phyloP scores from a whole-genome alignment of 2,113 vertebrate species.

The Corythaeola cristata region DNA sequence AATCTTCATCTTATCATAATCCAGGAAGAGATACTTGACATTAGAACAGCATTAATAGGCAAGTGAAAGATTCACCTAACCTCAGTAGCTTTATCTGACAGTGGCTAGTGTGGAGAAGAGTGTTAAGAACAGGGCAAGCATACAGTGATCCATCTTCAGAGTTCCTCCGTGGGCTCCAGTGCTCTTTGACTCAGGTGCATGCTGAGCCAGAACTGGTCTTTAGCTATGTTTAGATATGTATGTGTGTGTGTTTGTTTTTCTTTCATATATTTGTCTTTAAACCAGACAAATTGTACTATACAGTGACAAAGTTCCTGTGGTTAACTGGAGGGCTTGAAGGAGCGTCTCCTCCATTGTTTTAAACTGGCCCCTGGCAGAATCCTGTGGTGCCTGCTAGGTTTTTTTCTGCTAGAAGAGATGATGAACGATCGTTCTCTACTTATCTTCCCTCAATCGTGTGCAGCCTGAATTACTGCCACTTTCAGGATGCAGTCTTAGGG shows the following conservation, averaged over 20 bases:
- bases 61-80: background rate
- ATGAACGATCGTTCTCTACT: background rate
- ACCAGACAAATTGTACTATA: background rate
- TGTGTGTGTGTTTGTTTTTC: fast-evolving
- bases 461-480: background rate
- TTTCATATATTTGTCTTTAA: background rate
- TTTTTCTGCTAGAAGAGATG: background rate
- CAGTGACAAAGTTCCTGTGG: background rate
- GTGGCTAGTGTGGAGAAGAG: background rate
- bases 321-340: background rate
- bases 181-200: background rate
- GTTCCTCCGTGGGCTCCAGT: background rate
- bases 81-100: background rate
- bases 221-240: background rate
- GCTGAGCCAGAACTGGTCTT: background rate
- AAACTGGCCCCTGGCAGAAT: background rate
- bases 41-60: background rate
- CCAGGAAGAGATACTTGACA: background rate
- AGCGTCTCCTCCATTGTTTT: background rate
- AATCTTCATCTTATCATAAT: background rate
- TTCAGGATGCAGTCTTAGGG: background rate
- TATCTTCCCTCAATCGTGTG: background rate
- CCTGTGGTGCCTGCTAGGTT: background rate
- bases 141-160: background rate
- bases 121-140: background rate